Conservation (phyloP, 2,113 vertebrate genomes). For the Axis porcinus region DNA sequence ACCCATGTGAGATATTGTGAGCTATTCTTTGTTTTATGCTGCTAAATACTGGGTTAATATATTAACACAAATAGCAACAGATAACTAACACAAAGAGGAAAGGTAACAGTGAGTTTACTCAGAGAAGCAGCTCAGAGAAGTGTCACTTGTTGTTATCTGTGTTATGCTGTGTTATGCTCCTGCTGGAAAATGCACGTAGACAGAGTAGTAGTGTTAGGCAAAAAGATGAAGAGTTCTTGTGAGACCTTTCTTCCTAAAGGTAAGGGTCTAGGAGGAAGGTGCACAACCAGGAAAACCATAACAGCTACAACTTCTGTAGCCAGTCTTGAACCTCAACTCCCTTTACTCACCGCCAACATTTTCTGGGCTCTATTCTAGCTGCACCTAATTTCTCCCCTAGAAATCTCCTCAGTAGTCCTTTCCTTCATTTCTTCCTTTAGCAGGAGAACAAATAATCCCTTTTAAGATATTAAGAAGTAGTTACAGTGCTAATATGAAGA, state of each 20-base stretch:
- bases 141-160: not conserved
- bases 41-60: not conserved
- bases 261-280: not conserved
- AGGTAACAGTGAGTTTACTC: not conserved
- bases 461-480: not conserved
- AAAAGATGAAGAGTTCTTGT: not conserved
- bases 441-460: not conserved
- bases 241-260: not conserved
- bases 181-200: not conserved
- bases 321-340: not conserved
- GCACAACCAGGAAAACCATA: not conserved
- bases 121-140: not conserved
- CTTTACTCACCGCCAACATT: not conserved
- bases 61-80: not conserved
- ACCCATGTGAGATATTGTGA: not conserved
- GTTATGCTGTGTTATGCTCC: not conserved
- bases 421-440: not conserved
- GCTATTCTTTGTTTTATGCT: not conserved
- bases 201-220: not conserved
- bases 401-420: not conserved
- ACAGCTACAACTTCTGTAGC: not conserved
- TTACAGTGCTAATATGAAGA: not conserved
- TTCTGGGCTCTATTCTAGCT: not conserved
- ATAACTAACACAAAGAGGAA: not conserved
- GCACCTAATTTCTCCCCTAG: not conserved